Evolutionary conservation across 2,888 invertebrate species (phyloP), one percentile per base, ranked within the genome.

Genomic region (Trachelus tabidus): DNA sequence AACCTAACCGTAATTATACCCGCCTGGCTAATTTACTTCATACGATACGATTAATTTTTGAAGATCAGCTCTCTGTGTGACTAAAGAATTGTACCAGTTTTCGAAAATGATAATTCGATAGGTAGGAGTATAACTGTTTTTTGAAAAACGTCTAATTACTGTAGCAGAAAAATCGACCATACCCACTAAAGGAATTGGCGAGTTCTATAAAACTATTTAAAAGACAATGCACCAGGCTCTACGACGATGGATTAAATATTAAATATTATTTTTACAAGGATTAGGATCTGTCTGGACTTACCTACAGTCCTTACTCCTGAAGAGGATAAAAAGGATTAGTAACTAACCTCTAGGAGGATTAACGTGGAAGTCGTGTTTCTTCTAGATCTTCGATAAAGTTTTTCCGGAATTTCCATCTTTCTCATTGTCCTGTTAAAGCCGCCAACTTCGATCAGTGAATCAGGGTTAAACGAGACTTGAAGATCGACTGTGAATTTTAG

Each of bases 251-350:
- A 89, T 89, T 88, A 87, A 87, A 87, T 86, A 89, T 88, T 89
- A 88, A 89, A 89, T 82, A 79, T 90, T 90, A 89, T 90, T 89
- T 90, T 88, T 86, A 88, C 85, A 89, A 90, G 90, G 88, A 90
- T 90, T 89, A 87, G 85, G 81, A 80, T 79, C 84, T 34, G 71
- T 71, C 71, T 11, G 71, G 11, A 56, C 56, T 56, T 56, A 56
- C 56, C 56, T 56, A 56, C 23, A 23, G 23, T 56, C 56, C 56
- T 56, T 56, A 56, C 9, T 23, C 56, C 6, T 6, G 23, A 56
- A 9, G 56, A 56, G 56, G 56, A 23, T 40, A 6, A 6, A 40
- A 23, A 40, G 40, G 15, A 56, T 56, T 23, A 23, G 56, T 23
- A 56, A 56, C 56, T 56, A 56, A 71, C 71, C 71, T 6, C 33